Evolutionary conservation across 2,888 invertebrate genomes (phyloP).

Genomic region (Drepana falcataria): DNA sequence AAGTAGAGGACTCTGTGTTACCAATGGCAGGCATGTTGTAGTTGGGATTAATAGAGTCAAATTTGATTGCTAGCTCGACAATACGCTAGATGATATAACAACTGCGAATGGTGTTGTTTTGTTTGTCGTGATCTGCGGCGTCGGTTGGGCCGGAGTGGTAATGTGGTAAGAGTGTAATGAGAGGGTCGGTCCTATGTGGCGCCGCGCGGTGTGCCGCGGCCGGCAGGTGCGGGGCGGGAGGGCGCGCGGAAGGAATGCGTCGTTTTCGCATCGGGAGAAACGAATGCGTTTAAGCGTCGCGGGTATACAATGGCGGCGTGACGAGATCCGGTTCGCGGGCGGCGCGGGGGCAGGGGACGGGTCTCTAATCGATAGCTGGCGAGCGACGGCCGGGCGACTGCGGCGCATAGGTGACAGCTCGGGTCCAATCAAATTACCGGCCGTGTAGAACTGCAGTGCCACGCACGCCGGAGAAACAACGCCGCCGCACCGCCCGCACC

Average conservation of each 20-base stretch:
- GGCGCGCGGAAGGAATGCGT: constrained; percentile 78
- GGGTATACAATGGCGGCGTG: constrained; percentile 79
- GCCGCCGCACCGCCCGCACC: constrained; percentile 31
- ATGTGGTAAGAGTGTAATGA: constrained; percentile 64
- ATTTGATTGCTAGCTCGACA: constrained; percentile 15
- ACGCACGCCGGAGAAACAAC: constrained; percentile 57
- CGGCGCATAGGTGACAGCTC: constrained; percentile 78
- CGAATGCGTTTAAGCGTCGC: constrained; percentile 79
- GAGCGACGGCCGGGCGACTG: constrained; percentile 77
- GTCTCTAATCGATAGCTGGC: constrained; percentile 78
- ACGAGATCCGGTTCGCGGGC: constrained; percentile 78
- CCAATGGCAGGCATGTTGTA: neutral
- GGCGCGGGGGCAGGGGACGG: constrained; percentile 62
- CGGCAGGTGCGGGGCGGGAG: constrained; percentile 53
- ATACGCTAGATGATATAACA: constrained; percentile 18
- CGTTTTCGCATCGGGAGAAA: constrained; percentile 80
- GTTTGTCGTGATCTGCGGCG: constrained; percentile 24
- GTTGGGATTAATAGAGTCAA: constrained; percentile 15
- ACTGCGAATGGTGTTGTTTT: constrained; percentile 19
- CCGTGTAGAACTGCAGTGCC: constrained; percentile 67
- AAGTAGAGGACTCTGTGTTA: too few relatives aligned
- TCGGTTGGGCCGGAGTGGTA: constrained; percentile 26
- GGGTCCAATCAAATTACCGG: constrained; percentile 77
- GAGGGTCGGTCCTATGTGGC: constrained; percentile 58
- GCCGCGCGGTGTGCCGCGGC: constrained; percentile 47